phyloP scores from a whole-genome alignment of 2,797 vertebrate genomes.

The Danio aesculapii region DNA sequence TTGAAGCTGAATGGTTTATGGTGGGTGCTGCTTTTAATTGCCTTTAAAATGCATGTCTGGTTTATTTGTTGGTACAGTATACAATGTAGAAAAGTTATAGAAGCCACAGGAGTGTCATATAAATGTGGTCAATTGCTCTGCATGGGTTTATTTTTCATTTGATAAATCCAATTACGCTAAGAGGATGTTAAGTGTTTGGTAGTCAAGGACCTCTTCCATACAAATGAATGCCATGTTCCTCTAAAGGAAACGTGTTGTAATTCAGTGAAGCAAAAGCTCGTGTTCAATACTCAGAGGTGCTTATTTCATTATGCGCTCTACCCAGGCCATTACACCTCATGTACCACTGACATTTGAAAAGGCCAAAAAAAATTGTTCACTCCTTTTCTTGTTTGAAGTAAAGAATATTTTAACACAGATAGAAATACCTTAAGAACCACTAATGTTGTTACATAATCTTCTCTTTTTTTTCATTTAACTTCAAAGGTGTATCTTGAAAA shows the following conservation, averaged over 20 bases:
- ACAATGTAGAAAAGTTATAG: background rate
- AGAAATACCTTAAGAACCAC: conserved; percentile 1
- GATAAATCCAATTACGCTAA: conserved; percentile 26
- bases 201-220: conserved; percentile 36
- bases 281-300: conserved; percentile 49
- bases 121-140: conserved; percentile 13
- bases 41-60: background rate
- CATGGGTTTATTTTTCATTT: conserved; percentile 38
- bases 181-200: conserved; percentile 36
- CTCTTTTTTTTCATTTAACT: background rate
- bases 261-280: conserved; percentile 45
- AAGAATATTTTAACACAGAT: background rate
- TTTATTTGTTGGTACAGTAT: conserved; percentile 4
- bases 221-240: conserved; percentile 31
- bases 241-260: conserved; percentile 49
- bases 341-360: conserved; percentile 59
- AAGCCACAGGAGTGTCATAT: conserved; percentile 18
- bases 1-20: conserved; percentile 1
- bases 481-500: conserved; percentile 2
- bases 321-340: conserved; percentile 42
- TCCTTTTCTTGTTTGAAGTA: conserved; percentile 15
- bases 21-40: background rate
- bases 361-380: conserved; percentile 51
- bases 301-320: conserved; percentile 58
- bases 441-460: conserved; percentile 4